These are phyloP conservation scores for Zenarchopterus dispar DNA, from an alignment of 2,797 vertebrate species.

Conservation along the genomic window DNA sequence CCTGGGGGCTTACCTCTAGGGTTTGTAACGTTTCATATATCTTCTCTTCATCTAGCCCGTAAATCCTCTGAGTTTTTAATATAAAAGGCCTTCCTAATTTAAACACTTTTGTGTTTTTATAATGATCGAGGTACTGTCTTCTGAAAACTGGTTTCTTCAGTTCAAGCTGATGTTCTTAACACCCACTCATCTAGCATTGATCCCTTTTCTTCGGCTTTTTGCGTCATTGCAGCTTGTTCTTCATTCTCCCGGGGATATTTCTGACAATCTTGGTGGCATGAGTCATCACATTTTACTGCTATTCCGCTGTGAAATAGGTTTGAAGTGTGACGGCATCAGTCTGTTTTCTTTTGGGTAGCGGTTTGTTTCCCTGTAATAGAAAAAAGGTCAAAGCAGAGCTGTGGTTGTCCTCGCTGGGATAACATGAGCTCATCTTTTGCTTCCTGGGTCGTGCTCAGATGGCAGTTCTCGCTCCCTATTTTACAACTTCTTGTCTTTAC, in stretches of 20 bases:
- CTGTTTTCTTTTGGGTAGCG: slow-evolving; percentile 28
- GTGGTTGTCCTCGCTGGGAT: slow-evolving; percentile 15
- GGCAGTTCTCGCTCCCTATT: slow-evolving; percentile 28
- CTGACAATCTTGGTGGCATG: slow-evolving; percentile 54
- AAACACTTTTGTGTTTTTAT: slow-evolving; percentile 1
- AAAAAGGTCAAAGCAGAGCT: slow-evolving; percentile 38
- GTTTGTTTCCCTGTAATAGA: slow-evolving; percentile 43
- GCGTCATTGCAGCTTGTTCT: slow-evolving; percentile 55
- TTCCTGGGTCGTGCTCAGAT: slow-evolving; percentile 37
- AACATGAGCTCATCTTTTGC: slow-evolving; percentile 30
- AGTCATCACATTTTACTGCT: slow-evolving; percentile 57
- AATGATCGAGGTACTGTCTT: slow-evolving; percentile 12
- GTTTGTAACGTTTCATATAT: slow-evolving; percentile 2
- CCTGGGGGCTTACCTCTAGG: neutral
- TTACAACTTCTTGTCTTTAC: slow-evolving; percentile 7
- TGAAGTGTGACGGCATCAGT: slow-evolving; percentile 45
- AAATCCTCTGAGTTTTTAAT: neutral
- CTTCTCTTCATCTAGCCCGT: too few relatives aligned
- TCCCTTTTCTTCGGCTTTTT: slow-evolving; percentile 37
- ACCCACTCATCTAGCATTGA: slow-evolving; percentile 44
- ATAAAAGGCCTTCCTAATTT: neutral
- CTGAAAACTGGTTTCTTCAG: slow-evolving; percentile 24
- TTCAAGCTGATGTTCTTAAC: slow-evolving; percentile 31
- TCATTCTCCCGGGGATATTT: slow-evolving; percentile 51
- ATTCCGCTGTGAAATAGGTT: slow-evolving; percentile 59